Percentiles rank a stretch among this genome's conserved stretches.
phyloP scores from a whole-genome alignment of 2,113 vertebrate genomes.

The Lophotis ruficrista region DNA sequence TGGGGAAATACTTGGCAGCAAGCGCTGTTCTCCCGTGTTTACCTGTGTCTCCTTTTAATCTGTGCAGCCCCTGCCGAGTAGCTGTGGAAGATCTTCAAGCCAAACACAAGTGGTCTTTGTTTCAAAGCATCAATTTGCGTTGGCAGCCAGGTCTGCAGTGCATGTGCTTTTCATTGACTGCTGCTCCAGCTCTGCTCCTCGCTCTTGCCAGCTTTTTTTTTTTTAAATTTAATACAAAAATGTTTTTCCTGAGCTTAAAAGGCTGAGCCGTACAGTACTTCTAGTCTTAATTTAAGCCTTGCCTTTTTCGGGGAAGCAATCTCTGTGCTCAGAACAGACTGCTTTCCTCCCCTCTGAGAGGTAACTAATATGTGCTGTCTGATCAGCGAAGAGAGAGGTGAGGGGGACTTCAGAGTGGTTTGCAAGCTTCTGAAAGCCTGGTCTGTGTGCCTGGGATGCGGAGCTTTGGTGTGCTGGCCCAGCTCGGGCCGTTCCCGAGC shows the following conservation, averaged over 20 bases:
- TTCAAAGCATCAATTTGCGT: conserved; percentile 70
- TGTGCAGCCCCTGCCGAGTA: neutral
- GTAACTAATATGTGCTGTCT: neutral
- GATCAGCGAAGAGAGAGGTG: neutral
- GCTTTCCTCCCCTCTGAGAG: neutral
- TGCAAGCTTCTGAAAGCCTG: neutral
- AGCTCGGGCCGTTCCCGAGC: neutral
- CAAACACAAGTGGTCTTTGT: conserved; percentile 80
- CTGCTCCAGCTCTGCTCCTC: conserved; percentile 28
- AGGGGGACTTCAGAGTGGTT: neutral
- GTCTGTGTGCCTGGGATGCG: neutral
- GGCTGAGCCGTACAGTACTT: neutral
- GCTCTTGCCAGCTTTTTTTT: conserved; percentile 29
- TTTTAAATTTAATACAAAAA: neutral
- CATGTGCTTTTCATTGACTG: conserved; percentile 82
- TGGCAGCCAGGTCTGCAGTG: conserved; percentile 73
- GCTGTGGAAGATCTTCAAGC: conserved; percentile 28
- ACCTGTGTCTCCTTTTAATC: conserved; percentile 29
- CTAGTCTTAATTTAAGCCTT: conserved; percentile 19
- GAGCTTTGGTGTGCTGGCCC: neutral
- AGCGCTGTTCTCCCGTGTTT: neutral
- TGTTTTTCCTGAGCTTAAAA: conserved; percentile 37
- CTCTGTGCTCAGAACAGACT: neutral
- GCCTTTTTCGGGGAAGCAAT: neutral
- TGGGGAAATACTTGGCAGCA: neutral